phyloP scores from a whole-genome alignment of 1,140 invertebrate genomes.

The Mamestra configurata region DNA sequence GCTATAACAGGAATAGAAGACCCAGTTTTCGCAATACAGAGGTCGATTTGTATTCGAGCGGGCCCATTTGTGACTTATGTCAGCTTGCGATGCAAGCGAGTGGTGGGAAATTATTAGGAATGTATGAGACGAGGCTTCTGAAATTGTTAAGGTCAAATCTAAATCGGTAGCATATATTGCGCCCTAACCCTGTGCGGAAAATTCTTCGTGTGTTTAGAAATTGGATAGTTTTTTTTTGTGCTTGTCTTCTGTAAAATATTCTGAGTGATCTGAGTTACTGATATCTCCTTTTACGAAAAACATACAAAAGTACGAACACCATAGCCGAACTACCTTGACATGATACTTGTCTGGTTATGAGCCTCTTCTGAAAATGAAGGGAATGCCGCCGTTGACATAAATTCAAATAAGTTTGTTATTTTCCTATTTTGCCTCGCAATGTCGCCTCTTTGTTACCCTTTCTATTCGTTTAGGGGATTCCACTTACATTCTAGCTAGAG shows the following conservation, averaged over 20 bases:
- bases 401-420: neutral
- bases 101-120: conserved; percentile 6
- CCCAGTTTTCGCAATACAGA: conserved; percentile 34
- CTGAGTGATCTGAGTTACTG: too few relatives aligned
- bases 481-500: neutral
- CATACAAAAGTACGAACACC: too few relatives aligned
- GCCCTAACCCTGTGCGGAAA: neutral
- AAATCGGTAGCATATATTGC: neutral
- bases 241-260: too few relatives aligned
- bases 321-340: too few relatives aligned
- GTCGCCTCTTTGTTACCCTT: conserved; percentile 3
- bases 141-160: conserved; percentile 28
- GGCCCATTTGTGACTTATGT: neutral
- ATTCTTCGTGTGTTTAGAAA: neutral
- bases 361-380: neutral
- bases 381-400: neutral
- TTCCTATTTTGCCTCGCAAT: neutral
- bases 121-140: neutral
- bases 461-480: neutral
- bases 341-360: neutral
- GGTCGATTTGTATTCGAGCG: conserved; percentile 29
- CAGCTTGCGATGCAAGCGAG: conserved; percentile 10
- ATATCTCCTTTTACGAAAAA: too few relatives aligned
- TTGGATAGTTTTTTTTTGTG: neutral
- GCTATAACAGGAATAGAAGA: conserved; percentile 38